Conservation (phyloP, 2,113 vertebrate species). For the Emydocephalus ijimae region DNA sequence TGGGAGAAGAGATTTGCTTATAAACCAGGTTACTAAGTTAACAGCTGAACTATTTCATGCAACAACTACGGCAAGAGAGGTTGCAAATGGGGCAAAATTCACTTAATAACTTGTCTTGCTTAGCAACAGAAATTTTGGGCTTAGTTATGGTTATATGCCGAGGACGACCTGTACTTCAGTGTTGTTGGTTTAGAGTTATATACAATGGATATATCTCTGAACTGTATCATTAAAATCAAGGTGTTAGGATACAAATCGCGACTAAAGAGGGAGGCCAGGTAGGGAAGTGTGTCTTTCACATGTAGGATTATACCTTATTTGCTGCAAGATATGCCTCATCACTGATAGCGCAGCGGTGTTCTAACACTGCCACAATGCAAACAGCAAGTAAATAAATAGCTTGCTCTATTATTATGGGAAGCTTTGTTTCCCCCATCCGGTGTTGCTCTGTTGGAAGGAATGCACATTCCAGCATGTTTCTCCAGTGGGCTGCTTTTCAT, state of each 20-base stretch:
- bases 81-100: neutral
- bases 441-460: neutral
- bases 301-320: neutral
- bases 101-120: neutral
- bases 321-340: neutral
- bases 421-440: neutral
- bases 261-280: neutral
- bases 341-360: neutral
- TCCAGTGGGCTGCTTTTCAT: neutral
- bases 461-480: neutral
- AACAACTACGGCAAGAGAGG: neutral
- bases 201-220: neutral
- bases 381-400: neutral
- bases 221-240: neutral
- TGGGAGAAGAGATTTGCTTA: neutral
- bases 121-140: neutral
- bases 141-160: neutral
- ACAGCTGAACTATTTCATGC: neutral
- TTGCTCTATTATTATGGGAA: neutral
- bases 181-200: neutral
- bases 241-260: neutral
- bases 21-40: neutral
- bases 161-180: neutral
- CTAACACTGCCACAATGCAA: neutral
- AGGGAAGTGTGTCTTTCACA: neutral